Conservation (phyloP, 2,113 vertebrate genomes). For the Oryzias javanicus region DNA sequence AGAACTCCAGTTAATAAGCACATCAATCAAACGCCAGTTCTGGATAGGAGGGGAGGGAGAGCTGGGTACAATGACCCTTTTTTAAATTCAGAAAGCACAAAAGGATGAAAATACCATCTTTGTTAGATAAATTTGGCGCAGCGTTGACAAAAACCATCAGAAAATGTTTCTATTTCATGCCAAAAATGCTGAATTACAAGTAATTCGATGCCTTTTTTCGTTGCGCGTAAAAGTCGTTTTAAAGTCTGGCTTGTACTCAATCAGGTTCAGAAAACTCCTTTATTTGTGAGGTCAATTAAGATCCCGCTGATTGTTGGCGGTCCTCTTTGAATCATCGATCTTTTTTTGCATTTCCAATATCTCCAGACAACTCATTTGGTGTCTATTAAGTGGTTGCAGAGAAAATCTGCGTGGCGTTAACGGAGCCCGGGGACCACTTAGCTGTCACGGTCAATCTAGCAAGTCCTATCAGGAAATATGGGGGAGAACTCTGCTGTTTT, state of each 20-base stretch:
- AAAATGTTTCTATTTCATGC: too few relatives aligned
- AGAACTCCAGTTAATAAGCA: slow-evolving; percentile 99
- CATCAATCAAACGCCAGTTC: slow-evolving; percentile 87
- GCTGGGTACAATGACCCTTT: slow-evolving; percentile 1
- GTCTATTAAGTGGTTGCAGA: slow-evolving; percentile 83
- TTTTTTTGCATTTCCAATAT: slow-evolving; percentile 89
- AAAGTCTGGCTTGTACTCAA: slow-evolving; percentile 26
- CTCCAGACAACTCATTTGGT: slow-evolving; percentile 90
- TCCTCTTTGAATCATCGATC: slow-evolving; percentile 89
- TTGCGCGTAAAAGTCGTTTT: background rate
- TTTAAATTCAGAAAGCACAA: too few relatives aligned
- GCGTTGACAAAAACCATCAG: too few relatives aligned
- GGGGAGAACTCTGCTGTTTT: slow-evolving; percentile 45
- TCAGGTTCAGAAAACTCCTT: slow-evolving; percentile 40
- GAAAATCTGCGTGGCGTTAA: slow-evolving; percentile 87
- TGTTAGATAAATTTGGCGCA: too few relatives aligned
- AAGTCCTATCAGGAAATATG: slow-evolving; percentile 58
- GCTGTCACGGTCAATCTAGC: slow-evolving; percentile 89
- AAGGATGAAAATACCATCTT: too few relatives aligned
- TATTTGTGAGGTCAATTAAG: slow-evolving; percentile 89
- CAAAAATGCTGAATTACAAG: too few relatives aligned
- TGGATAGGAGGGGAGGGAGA: background rate
- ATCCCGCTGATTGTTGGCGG: slow-evolving; percentile 87
- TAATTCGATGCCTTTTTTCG: too few relatives aligned
- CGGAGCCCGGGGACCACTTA: slow-evolving; percentile 86